Base-by-base conservation (phyloP, 2,113 vertebrate genomes). In the Candoia aspera region DNA sequence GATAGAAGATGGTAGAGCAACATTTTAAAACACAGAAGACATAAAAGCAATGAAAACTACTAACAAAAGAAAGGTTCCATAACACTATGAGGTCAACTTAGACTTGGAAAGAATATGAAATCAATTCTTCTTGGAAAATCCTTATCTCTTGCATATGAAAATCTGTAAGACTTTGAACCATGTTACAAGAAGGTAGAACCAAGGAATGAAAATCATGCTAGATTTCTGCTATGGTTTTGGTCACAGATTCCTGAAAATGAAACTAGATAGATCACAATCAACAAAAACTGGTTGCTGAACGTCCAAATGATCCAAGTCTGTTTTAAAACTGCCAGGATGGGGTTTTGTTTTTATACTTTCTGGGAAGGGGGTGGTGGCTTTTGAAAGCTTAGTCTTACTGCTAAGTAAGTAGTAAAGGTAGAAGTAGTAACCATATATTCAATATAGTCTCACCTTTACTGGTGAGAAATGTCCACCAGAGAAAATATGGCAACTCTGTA, bases 11-110 rank as follows among this genome's bases (percentile, higher is more conserved):
- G 33, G 33, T 5, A 59, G 37, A 93, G 42, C 24, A 68, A n/a
- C 85, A 54, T 0, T 1, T 90, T 8, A 0, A 49, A 42, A 46
- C 24, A 84, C 60, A 0, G 0, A 2, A 24, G 12, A 29, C 8
- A 0, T n/a, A 85, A 79, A 1, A 21, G 58, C 79, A 1, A 1
- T 57, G 19, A 6, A 15, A 87, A 92, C 62, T 5, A 5, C 19
- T 24, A 29, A 0, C 58, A 37, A 57, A 19, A 88, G 24, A 49
- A 8, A 46, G 23, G 62, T 4, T 53, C 0, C 8, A 89, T 92
- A 12, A 68, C 57, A 55, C 26, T 15, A 0, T 15, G 37, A 92
- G 8, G 5, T 0, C 17, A 89, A 1, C 33, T 84, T 60, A 29
- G 8, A 85, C 23, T 73, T 59, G 33, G 19, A 86, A 42, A 57